Percentiles rank a stretch among this genome's conserved stretches.
Conservation (phyloP, 2,113 vertebrate genomes). For the Oceanites oceanicus region DNA sequence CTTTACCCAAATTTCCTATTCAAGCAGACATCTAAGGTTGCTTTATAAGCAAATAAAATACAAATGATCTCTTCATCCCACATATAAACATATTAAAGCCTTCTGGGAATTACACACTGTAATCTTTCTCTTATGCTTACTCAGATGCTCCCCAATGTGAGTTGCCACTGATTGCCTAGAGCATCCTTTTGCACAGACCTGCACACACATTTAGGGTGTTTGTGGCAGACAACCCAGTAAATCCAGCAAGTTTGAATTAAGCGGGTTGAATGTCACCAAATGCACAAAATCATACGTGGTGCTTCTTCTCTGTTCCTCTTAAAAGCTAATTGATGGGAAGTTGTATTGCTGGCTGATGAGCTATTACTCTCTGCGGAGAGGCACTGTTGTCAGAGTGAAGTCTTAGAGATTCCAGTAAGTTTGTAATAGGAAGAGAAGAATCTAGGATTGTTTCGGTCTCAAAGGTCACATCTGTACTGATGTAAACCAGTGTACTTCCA, state of each 20-base stretch:
- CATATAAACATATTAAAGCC: neutral
- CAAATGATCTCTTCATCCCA: neutral
- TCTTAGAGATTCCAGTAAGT: neutral
- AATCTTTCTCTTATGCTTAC: neutral
- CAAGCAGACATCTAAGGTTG: neutral
- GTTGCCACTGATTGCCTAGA: neutral
- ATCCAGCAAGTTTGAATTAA: neutral
- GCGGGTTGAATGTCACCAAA: neutral
- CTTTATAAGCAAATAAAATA: constrained; percentile 19
- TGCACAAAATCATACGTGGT: fast-evolving
- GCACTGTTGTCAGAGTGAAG: neutral
- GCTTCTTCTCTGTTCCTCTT: neutral
- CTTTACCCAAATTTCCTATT: neutral
- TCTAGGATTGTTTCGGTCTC: neutral
- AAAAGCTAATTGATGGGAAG: neutral
- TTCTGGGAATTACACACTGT: neutral
- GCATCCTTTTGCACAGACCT: neutral
- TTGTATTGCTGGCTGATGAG: neutral
- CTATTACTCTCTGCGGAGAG: neutral
- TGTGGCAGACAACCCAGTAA: neutral
- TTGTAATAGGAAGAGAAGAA: neutral
- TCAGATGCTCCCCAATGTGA: neutral
- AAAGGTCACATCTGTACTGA: neutral
- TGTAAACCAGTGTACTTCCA: neutral
- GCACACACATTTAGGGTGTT: neutral